These are phyloP conservation scores for Caranx ignobilis DNA, from an alignment of 2,113 vertebrate genomes.

Conservation along the genomic window DNA sequence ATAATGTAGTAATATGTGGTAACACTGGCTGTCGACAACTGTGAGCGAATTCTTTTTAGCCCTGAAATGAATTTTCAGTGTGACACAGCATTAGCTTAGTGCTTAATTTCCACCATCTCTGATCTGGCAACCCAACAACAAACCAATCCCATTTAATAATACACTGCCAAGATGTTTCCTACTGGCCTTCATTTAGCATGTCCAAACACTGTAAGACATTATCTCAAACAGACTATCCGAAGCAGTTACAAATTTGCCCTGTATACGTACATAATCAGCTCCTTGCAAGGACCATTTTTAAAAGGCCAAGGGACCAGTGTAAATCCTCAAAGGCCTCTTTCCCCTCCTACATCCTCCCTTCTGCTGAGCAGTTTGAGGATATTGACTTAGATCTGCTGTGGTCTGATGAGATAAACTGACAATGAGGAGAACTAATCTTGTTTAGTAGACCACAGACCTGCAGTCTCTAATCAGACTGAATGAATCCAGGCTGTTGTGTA, in stretches of 20 bases:
- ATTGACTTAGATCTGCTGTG: conserved; percentile 59
- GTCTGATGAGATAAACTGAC: conserved; percentile 46
- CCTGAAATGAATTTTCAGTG: conserved; percentile 10
- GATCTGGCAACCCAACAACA: conserved; percentile 51
- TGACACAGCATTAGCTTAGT: conserved; percentile 30
- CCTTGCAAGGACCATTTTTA: conserved; percentile 21
- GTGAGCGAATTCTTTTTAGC: not conserved
- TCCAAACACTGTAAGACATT: conserved; percentile 67
- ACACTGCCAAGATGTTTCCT: conserved; percentile 59
- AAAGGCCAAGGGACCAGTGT: conserved; percentile 33
- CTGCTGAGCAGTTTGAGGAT: conserved; percentile 37
- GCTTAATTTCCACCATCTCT: conserved; percentile 59
- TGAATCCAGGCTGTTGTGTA: conserved; percentile 17
- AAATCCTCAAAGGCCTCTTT: conserved; percentile 35
- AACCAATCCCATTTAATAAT: conserved; percentile 75
- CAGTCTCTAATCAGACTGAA: conserved; percentile 31
- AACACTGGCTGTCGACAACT: not conserved
- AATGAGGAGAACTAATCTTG: conserved; percentile 53
- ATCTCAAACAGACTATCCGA: conserved; percentile 32
- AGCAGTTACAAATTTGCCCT: conserved; percentile 8
- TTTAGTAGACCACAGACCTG: conserved; percentile 43
- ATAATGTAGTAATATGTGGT: not conserved
- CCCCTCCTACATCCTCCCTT: conserved; percentile 2
- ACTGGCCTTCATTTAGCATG: conserved; percentile 66
- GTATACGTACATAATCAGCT: conserved; percentile 15